phyloP scores from a whole-genome alignment of 1,140 invertebrate species.

The Meloidogyne exigua region DNA sequence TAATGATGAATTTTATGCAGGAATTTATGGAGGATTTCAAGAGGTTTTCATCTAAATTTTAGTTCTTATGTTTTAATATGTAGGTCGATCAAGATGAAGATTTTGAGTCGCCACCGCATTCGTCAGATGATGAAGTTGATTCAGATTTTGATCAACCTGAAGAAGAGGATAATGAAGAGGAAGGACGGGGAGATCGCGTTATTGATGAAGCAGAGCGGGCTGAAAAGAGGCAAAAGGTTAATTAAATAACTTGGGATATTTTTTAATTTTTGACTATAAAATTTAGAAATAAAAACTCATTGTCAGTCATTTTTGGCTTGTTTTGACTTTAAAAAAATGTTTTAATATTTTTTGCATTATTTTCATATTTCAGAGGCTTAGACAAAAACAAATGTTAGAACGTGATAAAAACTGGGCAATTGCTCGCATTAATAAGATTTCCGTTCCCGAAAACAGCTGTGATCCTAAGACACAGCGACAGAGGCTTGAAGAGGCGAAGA shows the following conservation, averaged over 20 bases:
- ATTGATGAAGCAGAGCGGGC: constrained; percentile 5
- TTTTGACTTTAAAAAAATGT: background rate
- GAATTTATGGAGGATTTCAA: constrained; percentile 49
- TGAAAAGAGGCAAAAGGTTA: constrained; percentile 30
- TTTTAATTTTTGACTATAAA: constrained; percentile 5
- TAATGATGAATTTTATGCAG: constrained; percentile 52
- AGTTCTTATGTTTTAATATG: background rate
- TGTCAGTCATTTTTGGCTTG: no score
- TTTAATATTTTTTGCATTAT: constrained; percentile 10
- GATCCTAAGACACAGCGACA: constrained; percentile 45
- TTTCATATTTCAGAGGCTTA: constrained; percentile 28
- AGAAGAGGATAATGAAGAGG: constrained; percentile 43
- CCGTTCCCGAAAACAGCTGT: constrained; percentile 41
- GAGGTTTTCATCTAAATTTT: constrained; percentile 33
- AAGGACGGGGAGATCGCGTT: constrained; percentile 1
- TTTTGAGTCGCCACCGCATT: constrained; percentile 41
- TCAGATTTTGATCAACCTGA: constrained; percentile 51
- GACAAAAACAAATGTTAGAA: constrained; percentile 32
- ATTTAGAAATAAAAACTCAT: no score
- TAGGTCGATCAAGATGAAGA: constrained; percentile 49
- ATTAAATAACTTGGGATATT: background rate
- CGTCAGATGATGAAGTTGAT: constrained; percentile 44
- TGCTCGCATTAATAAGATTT: constrained; percentile 36
- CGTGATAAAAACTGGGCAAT: constrained; percentile 52
- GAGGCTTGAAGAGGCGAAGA: constrained; percentile 44